A percentile compares a stretch with the other conserved stretches of the same genome.
These are phyloP conservation scores for Pogona vitticeps DNA, from an alignment of 2,113 vertebrate genomes.

Conservation along the genomic window DNA sequence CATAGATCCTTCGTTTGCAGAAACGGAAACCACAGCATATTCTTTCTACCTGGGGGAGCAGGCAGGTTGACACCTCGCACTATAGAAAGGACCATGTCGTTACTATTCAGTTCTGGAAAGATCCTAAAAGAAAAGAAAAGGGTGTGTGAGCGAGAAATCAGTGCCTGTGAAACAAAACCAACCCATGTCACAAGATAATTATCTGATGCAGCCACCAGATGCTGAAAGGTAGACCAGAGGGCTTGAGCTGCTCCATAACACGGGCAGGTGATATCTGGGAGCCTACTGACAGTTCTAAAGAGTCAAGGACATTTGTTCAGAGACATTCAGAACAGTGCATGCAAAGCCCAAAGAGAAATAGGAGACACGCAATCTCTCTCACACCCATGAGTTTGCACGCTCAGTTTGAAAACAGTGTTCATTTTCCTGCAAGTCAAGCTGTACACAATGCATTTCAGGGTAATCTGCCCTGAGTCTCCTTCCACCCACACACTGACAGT, in stretches of 20 bases:
- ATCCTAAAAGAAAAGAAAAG: constrained; percentile 67
- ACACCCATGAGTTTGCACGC: background rate
- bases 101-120: constrained; percentile 80
- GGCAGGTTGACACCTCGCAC: constrained; percentile 84
- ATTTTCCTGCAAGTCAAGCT: background rate
- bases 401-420: background rate
- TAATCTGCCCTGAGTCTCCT: background rate
- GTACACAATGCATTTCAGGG: too few species aligned
- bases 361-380: background rate
- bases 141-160: background rate
- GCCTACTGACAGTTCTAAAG: background rate
- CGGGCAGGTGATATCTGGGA: background rate
- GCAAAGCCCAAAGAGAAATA: background rate
- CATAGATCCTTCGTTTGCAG: too few species aligned
- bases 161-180: background rate
- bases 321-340: too few species aligned
- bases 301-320: background rate
- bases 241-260: background rate
- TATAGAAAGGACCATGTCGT: constrained; percentile 84
- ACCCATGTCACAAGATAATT: background rate
- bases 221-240: background rate
- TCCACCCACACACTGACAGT: too few species aligned
- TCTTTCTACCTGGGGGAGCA: constrained; percentile 82
- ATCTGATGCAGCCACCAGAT: background rate
- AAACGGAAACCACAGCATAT: background rate